These are phyloP conservation scores for Ammodramus savannarum DNA, from an alignment of 2,113 vertebrate genomes.

Conservation along the genomic window DNA sequence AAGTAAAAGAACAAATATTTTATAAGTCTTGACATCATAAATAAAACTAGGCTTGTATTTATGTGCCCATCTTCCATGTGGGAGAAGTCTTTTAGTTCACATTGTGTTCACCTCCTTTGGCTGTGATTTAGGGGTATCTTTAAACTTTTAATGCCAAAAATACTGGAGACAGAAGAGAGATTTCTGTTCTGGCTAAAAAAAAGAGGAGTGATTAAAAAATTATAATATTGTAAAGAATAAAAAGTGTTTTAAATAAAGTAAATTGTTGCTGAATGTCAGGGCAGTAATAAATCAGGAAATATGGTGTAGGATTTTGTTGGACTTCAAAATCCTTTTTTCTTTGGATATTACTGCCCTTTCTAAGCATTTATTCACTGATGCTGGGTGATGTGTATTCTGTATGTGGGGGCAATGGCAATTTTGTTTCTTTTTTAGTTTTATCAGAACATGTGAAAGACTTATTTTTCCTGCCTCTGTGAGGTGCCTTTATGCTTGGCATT, in stretches of 20 bases:
- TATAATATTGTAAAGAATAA: neutral
- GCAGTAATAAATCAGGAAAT: neutral
- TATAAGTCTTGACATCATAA: neutral
- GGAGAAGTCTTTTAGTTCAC: neutral
- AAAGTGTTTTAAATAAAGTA: neutral
- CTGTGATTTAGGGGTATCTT: neutral
- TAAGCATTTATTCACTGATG: neutral
- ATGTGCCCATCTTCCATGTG: neutral
- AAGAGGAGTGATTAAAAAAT: neutral
- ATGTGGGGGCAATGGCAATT: accelerated
- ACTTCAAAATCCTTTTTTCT: neutral
- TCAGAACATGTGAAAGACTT: neutral
- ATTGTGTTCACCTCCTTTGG: neutral
- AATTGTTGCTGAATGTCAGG: neutral
- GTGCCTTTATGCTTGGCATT: neutral
- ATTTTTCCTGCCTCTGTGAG: neutral
- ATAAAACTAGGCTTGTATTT: neutral
- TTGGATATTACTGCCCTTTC: neutral
- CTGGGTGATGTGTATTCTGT: neutral
- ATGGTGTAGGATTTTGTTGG: neutral
- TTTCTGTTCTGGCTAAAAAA: neutral
- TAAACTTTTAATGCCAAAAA: neutral
- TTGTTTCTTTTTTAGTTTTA: neutral
- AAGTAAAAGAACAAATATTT: neutral
- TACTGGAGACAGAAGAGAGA: neutral